phyloP scores from a whole-genome alignment of 30 jellyfish, hydroid and myxozoan genomes.

The Sanderia malayensis region DNA sequence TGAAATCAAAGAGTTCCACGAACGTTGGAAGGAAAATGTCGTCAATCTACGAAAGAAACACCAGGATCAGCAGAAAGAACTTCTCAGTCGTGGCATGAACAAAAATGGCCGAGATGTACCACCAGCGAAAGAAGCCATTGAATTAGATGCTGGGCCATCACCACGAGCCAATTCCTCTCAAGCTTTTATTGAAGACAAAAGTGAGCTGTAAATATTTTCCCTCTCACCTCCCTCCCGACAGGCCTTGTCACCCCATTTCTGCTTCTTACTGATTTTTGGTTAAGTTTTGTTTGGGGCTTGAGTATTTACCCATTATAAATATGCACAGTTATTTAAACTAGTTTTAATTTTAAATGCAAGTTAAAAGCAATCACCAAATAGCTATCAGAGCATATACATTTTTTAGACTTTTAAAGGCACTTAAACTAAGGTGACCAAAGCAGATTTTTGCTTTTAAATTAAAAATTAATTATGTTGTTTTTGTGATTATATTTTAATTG shows the following conservation, averaged over 20 bases:
- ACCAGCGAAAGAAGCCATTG: slow-evolving; percentile 58
- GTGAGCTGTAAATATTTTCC: background rate
- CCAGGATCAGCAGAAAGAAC: slow-evolving; percentile 71
- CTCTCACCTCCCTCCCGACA: background rate
- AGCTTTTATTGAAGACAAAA: slow-evolving; percentile 36
- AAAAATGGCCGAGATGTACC: slow-evolving; percentile 12
- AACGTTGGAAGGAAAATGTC: slow-evolving; percentile 79
- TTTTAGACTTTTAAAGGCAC: no score
- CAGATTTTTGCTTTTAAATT: no score
- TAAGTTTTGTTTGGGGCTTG: no score
- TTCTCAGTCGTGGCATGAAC: slow-evolving; percentile 54
- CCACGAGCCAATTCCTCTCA: slow-evolving; percentile 46
- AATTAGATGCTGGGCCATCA: slow-evolving; percentile 50
- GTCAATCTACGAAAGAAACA: slow-evolving; percentile 56
- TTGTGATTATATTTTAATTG: no score
- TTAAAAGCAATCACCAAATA: no score
- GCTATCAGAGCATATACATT: no score
- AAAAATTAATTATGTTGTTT: no score
- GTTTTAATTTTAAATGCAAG: no score
- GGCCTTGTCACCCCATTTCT: background rate
- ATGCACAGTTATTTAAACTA: no score
- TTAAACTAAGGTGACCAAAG: no score
- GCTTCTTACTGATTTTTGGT: no score
- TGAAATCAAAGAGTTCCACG: slow-evolving; percentile 88
- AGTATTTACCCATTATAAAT: no score